Evolutionary conservation across 92 coral and sea anemone genomes (phyloP).

Genomic region (Siderastrea siderea): DNA sequence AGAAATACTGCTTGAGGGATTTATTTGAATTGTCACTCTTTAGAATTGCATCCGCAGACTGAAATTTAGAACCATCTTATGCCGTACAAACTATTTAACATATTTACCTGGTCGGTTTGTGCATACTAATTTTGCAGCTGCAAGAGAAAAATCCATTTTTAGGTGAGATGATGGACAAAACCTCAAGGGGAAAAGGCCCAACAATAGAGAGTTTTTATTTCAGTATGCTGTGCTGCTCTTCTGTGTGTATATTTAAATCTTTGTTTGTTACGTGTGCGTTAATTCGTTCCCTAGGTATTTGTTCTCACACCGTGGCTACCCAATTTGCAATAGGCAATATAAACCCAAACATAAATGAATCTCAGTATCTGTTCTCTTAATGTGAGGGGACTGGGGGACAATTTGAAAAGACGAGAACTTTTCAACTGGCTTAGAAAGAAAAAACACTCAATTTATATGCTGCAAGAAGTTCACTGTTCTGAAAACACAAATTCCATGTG

Average conservation of each 20-base stretch:
- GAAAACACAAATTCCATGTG: neutral
- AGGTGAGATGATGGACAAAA: neutral
- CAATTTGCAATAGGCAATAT: conserved; percentile 5
- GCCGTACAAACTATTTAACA: neutral
- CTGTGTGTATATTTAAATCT: conserved; percentile 7
- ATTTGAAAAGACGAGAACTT: neutral
- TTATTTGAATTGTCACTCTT: neutral
- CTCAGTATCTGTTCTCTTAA: conserved; percentile 2
- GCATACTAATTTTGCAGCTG: neutral
- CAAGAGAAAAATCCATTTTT: neutral
- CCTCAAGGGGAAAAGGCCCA: conserved; percentile 5
- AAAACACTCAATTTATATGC: conserved; percentile 5
- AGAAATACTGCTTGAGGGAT: neutral
- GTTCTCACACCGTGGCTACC: neutral
- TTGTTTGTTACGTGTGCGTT: neutral
- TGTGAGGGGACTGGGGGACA: neutral
- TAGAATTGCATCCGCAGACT: neutral
- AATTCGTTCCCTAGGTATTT: neutral
- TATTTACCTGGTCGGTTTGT: neutral
- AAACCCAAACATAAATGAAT: neutral
- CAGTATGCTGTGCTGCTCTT: neutral
- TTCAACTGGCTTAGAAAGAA: neutral
- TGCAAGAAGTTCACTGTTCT: conserved; percentile 9
- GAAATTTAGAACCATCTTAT: neutral
- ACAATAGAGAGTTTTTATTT: neutral